phyloP scores from a whole-genome alignment of 2,797 vertebrate genomes.

The Lepidocolaptes lacrymiger region DNA sequence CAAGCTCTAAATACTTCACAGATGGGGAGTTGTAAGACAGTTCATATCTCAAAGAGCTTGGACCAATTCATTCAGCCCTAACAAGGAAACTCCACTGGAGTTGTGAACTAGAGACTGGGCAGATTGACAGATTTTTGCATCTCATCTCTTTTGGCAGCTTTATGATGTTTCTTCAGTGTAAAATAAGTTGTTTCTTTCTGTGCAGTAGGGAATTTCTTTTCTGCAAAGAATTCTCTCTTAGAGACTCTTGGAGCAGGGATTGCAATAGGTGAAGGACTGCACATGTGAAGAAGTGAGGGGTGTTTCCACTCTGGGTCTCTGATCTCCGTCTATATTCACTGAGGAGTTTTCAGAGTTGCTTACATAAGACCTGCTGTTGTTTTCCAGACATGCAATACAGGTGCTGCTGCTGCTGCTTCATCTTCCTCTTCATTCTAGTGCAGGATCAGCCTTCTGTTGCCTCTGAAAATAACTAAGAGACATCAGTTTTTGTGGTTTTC shows the following conservation, averaged over 20 bases:
- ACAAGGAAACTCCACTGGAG: background rate
- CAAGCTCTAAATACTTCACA: background rate
- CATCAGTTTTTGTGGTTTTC: background rate
- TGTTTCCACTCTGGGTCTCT: background rate
- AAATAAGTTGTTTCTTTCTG: background rate
- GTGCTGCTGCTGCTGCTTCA: background rate
- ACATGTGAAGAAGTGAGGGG: background rate
- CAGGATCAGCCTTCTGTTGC: background rate
- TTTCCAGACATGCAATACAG: background rate
- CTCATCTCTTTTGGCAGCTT: background rate
- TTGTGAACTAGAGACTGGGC: background rate
- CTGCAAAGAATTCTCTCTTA: background rate
- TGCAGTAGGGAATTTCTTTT: background rate
- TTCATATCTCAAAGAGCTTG: background rate
- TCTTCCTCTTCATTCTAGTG: background rate
- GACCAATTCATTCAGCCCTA: background rate
- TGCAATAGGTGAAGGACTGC: background rate
- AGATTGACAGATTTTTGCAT: background rate
- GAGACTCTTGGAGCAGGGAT: background rate
- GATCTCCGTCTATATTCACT: background rate
- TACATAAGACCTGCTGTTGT: background rate
- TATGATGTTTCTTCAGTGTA: background rate
- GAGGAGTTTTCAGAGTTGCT: background rate
- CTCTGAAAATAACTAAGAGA: background rate
- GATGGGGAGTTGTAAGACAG: background rate